Conservation (phyloP, 2,888 invertebrate species). For the Pimpla rufipes region DNA sequence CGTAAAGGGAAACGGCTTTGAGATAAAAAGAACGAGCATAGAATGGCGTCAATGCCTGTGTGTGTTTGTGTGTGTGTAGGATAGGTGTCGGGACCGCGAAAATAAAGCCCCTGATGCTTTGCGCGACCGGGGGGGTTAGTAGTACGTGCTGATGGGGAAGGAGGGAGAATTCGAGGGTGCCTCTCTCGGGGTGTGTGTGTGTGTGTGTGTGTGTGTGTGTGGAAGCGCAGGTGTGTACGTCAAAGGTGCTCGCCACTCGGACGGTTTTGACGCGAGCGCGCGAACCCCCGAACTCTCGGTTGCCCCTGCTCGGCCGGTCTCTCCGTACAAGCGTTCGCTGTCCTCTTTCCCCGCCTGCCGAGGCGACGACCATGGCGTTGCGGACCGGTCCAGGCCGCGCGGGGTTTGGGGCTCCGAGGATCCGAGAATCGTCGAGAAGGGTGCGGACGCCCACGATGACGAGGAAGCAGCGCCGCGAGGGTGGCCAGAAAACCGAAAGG, state of each 20-base stretch:
- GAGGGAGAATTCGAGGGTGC: conserved; percentile 62
- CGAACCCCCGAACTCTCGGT: conserved; percentile 62
- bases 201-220: conserved; percentile 53
- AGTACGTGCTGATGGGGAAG: conserved; percentile 45
- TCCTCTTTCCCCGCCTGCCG: background rate
- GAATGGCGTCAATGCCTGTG: conserved; percentile 16
- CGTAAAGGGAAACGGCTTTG: conserved; percentile 83
- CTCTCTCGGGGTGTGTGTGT: conserved; percentile 36
- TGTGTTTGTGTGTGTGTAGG: conserved; percentile 40
- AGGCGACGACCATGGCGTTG: conserved; percentile 28
- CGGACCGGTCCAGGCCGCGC: conserved; percentile 33
- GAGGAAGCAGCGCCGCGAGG: conserved; percentile 35
- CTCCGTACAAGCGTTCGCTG: conserved; percentile 18
- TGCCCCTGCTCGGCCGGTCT: conserved; percentile 34
- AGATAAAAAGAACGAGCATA: conserved; percentile 78
- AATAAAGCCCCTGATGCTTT: conserved; percentile 63
- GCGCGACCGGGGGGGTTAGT: conserved; percentile 33
- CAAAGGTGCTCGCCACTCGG: conserved; percentile 63
- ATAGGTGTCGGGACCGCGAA: conserved; percentile 70
- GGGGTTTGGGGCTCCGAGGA: conserved; percentile 41
- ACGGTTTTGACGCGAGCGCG: conserved; percentile 47
- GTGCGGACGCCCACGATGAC: conserved; percentile 36
- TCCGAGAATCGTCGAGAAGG: conserved; percentile 34
- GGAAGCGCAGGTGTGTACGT: conserved; percentile 66
- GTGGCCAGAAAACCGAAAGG: conserved; percentile 46